phyloP scores from a whole-genome alignment of 2,113 vertebrate genomes.

The Oryzias javanicus region DNA sequence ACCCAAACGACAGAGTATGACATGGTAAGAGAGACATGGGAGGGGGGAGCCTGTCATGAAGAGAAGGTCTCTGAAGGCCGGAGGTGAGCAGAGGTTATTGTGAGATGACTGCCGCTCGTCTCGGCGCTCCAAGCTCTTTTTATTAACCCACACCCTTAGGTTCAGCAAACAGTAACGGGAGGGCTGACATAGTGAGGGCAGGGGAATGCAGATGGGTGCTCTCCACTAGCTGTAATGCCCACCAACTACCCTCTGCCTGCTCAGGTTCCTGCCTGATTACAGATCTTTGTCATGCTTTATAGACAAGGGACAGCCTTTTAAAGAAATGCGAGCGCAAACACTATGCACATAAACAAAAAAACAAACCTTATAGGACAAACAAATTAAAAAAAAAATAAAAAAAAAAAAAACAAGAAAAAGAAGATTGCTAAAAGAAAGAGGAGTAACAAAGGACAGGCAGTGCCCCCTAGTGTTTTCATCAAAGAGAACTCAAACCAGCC shows the following conservation, averaged over 20 bases:
- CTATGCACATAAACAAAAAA: slow-evolving; percentile 34
- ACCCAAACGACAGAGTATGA: slow-evolving; percentile 77
- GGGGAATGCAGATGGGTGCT: slow-evolving; percentile 26
- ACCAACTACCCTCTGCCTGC: slow-evolving; percentile 57
- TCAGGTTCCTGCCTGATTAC: slow-evolving; percentile 69
- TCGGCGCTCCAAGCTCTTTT: slow-evolving; percentile 61
- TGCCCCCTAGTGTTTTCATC: slow-evolving; percentile 96
- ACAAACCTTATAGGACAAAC: slow-evolving; percentile 29
- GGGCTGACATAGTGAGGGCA: slow-evolving; percentile 18
- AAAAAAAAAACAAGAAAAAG: slow-evolving; percentile 38
- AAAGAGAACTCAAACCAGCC: slow-evolving; percentile 74
- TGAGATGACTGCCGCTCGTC: slow-evolving; percentile 59
- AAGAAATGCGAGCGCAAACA: slow-evolving; percentile 54
- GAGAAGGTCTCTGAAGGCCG: slow-evolving; percentile 62
- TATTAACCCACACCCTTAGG: slow-evolving; percentile 64
- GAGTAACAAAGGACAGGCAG: slow-evolving; percentile 90
- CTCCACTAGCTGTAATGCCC: slow-evolving; percentile 48
- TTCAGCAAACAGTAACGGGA: slow-evolving; percentile 60
- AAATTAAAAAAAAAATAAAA: not conserved
- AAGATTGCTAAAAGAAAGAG: slow-evolving; percentile 57
- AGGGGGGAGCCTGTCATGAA: slow-evolving; percentile 61
- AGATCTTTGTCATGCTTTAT: slow-evolving; percentile 81
- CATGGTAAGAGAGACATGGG: slow-evolving; percentile 63
- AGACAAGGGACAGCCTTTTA: slow-evolving; percentile 66
- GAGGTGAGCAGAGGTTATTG: slow-evolving; percentile 67